Base-by-base conservation (phyloP, 2,888 invertebrate genomes). In the Gisinianus flammeolus region DNA sequence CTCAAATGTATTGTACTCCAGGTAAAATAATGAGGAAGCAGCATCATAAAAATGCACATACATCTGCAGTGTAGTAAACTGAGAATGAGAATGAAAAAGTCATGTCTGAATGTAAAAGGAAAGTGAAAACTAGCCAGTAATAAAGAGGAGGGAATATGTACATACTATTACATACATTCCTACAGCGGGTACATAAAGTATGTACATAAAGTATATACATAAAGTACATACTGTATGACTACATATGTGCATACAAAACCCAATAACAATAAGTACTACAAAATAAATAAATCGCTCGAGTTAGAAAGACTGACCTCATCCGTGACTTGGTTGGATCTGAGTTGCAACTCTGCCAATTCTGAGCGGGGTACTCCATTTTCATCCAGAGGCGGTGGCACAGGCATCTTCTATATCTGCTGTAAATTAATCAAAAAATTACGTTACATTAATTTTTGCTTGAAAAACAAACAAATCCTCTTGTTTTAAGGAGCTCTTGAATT, bases 271-370 rank as follows among this genome's bases (percentile, higher is more conserved):
- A 19, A 44, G 44, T 44, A 44, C 44, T 16, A 44, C 3, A 19
- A n/a, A 16, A 44, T 16, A 44, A 44, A 44, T 44, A 44, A 44
- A 44, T 44, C 19, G 44, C 44, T 44, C 19, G 2, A 44, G 44
- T 16, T 44, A 44, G 2, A 44, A 44, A 44, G 8, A 67, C 79
- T 82, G 82, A 86, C 86, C 84, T 86, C 87, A 85, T 87, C 87
- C 30, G 87, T 87, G 64, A 83, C 84, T 77, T 86, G 85, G 82
- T 86, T 87, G 68, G 86, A 81, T 79, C 86, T 86, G 79, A 86
- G 80, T 81, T 87, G 87, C 33, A 87, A 76, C 73, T 86, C 86
- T 80, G 87, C 86, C 83, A 87, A 79, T 80, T 87, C 87, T 26
- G 86, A 84, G 79, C 85, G 81, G 22, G 85, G 85, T 74, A 70